These are phyloP conservation scores for Alexandromys fortis DNA, from an alignment of 2,113 vertebrate species.

Conservation along the genomic window DNA sequence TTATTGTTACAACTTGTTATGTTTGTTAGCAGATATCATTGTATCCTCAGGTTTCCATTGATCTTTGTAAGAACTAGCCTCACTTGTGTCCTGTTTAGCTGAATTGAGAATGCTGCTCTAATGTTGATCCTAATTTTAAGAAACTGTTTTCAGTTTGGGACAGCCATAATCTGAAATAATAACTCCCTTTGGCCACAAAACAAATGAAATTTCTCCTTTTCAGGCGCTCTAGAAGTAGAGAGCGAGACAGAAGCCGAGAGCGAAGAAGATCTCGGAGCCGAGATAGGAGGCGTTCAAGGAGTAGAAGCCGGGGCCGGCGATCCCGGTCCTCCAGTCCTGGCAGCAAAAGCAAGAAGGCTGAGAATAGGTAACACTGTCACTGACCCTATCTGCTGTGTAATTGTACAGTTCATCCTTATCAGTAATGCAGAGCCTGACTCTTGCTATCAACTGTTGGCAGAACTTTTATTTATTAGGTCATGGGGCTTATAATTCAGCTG, in stretches of 20 bases:
- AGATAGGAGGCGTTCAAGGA: conserved; percentile 91
- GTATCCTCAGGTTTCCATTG: neutral
- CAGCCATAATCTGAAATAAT: conserved; percentile 12
- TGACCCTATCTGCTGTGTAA: neutral
- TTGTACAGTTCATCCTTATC: neutral
- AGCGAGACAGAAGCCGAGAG: conserved; percentile 88
- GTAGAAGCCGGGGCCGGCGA: conserved; percentile 91
- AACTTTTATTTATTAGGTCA: neutral
- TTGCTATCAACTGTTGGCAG: neutral
- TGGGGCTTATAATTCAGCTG: neutral
- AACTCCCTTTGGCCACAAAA: neutral
- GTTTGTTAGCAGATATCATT: neutral
- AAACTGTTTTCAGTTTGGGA: neutral
- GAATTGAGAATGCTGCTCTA: conserved; percentile 23
- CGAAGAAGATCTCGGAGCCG: conserved; percentile 94
- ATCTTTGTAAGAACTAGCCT: neutral
- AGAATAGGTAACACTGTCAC: conserved; percentile 88
- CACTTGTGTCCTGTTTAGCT: neutral
- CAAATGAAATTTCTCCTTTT: conserved; percentile 10
- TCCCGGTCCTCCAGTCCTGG: conserved; percentile 91
- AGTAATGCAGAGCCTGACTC: neutral
- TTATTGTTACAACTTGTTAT: neutral
- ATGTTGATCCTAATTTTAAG: neutral
- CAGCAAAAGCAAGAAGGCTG: conserved; percentile 91
- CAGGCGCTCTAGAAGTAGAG: conserved; percentile 94